Evolutionary conservation across 2,888 invertebrate genomes (phyloP).

Genomic region (Sturmia bella): DNA sequence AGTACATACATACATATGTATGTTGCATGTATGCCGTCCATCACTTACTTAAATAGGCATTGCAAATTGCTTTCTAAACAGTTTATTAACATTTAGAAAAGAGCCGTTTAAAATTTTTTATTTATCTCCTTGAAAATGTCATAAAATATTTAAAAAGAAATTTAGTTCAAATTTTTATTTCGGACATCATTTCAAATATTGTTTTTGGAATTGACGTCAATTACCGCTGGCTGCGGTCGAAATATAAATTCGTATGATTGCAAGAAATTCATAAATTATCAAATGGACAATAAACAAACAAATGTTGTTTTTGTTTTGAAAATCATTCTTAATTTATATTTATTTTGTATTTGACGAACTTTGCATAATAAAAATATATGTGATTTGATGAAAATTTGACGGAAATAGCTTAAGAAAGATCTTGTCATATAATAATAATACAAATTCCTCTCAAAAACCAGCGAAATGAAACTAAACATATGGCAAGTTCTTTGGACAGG

Average conservation of each 20-base stretch:
- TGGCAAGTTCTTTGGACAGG: too few relatives aligned
- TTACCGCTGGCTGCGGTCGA: neutral
- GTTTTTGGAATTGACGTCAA: conserved; percentile 62
- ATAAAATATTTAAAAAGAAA: conserved; percentile 44
- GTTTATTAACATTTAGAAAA: neutral
- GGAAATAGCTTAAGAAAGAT: too few relatives aligned
- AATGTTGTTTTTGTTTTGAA: too few relatives aligned
- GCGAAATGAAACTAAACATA: too few relatives aligned
- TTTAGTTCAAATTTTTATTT: conserved; percentile 25
- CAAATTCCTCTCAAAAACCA: too few relatives aligned
- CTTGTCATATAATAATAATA: too few relatives aligned
- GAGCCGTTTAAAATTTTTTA: neutral
- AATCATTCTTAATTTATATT: too few relatives aligned
- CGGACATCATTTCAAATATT: conserved; percentile 24
- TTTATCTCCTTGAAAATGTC: conserved; percentile 58
- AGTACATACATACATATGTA: too few relatives aligned
- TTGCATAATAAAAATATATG: too few relatives aligned
- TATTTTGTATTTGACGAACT: too few relatives aligned
- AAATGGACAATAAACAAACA: neutral
- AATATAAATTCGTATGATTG: neutral
- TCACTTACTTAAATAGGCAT: neutral
- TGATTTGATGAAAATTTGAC: too few relatives aligned
- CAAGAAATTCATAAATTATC: neutral
- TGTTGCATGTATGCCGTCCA: too few relatives aligned
- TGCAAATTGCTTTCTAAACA: conserved; percentile 9